Evolutionary conservation across 2,888 invertebrate genomes (phyloP).

Genomic region (Drosophila antonietae): DNA sequence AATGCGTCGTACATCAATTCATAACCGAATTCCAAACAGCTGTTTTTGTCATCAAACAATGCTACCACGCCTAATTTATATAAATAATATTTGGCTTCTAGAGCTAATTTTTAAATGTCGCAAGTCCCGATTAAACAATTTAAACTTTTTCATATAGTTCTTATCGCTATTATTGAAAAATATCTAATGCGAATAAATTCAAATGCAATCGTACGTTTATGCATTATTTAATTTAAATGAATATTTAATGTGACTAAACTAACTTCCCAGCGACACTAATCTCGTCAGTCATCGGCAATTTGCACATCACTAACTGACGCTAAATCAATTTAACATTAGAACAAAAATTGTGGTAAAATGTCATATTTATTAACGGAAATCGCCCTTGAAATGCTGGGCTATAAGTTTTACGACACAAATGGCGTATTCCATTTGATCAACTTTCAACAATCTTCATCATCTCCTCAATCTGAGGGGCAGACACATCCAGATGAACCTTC

Average conservation of each 20-base stretch:
- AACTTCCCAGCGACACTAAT: neutral
- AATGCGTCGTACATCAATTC: conserved; percentile 18
- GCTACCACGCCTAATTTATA: conserved; percentile 23
- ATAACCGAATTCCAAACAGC: conserved; percentile 29
- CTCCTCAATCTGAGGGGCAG: conserved; percentile 40
- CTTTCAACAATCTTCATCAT: conserved; percentile 66
- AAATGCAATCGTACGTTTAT: too few species aligned
- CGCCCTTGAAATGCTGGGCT: conserved; percentile 83
- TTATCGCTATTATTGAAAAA: neutral
- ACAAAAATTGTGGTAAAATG: conserved; percentile 64
- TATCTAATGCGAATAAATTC: neutral
- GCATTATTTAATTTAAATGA: neutral
- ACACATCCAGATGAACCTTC: conserved; percentile 55
- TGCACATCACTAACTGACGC: neutral
- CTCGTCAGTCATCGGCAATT: neutral
- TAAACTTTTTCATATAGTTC: neutral
- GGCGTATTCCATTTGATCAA: conserved; percentile 77
- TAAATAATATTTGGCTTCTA: neutral
- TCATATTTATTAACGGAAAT: conserved; percentile 83
- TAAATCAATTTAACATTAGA: neutral
- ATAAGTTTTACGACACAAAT: conserved; percentile 82
- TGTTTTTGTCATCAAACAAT: conserved; percentile 27
- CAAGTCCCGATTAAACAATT: neutral
- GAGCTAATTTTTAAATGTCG: neutral
- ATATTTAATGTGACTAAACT: neutral